Evolutionary conservation across 2,113 vertebrate species (phyloP), one percentile per base, ranked within the genome.

Genomic region (Gopherus evgoodei): DNA sequence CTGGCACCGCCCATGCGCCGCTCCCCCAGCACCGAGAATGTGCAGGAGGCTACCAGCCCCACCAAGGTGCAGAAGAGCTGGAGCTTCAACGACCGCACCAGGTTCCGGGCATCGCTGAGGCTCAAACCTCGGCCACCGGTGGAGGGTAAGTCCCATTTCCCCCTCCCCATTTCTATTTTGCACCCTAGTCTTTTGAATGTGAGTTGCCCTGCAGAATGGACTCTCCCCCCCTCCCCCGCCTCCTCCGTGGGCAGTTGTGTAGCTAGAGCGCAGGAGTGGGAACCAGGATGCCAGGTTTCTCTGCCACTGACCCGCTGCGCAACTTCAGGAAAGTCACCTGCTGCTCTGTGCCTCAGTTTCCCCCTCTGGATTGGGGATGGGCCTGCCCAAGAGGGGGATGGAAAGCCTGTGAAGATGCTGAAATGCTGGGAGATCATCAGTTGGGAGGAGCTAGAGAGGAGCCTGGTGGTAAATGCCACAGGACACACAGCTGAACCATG

Each of bases 11-110:
- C 98, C 2, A 92, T 98, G 10, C 98, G 98, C 31, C 98, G 98
- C 31, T 98, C 97, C 21, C 99, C 99, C 8, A 99, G 99, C 93
- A 98, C 98, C 2, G 99, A 99, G 98, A 99, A 99, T 11, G n/a
- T 98, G 5, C 96, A 98, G 0, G 99, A 99, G 88, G 96, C 98
- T 82, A 94, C 97, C 90, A 99, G 99, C 95, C 99, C 99, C 5
- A 99, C 98, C 89, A 99, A 99, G 96, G 99, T 99, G 92, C 99
- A 99, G 98, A 99, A 99, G 95, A 99, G 99, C 97, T 99, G 99
- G 99, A 99, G 99, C 96, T 99, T 99, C 97, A 99, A 99, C 0
- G 99, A 99, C 97, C 98, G 99, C 84, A 99, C 99, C 0, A 99
- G 99, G 0, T 99, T 99, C 96, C 99, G 99, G 8, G 99, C 99